Conservation (phyloP, 2,888 invertebrate species). For the Machimus rusticus region DNA sequence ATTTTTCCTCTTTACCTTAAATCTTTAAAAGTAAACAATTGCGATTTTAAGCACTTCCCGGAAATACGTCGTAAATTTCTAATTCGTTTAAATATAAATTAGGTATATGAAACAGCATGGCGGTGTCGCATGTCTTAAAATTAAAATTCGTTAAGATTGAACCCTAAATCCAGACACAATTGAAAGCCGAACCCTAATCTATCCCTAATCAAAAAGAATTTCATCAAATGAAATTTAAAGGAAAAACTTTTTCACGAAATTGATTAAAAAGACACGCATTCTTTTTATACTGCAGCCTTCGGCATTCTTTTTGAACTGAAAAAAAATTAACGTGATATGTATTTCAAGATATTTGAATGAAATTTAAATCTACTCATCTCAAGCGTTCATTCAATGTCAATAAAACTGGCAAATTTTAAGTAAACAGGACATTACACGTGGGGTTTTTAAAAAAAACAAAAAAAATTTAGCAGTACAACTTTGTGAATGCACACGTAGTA, state of each 20-base stretch:
- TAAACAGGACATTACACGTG: background rate
- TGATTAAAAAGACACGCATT: background rate
- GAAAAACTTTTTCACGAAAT: background rate
- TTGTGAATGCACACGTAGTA: background rate
- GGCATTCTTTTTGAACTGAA: background rate
- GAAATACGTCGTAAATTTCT: background rate
- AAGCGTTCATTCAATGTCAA: background rate
- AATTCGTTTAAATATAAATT: background rate
- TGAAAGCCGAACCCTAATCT: background rate
- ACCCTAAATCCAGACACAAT: background rate
- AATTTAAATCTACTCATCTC: background rate
- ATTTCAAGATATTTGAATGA: background rate
- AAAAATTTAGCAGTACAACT: background rate
- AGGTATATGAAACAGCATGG: background rate
- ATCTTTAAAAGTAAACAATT: background rate
- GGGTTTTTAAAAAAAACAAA: background rate
- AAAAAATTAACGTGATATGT: no score
- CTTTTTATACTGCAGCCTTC: background rate
- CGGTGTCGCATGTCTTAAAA: background rate
- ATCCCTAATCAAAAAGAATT: background rate
- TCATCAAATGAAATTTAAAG: background rate
- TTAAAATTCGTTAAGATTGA: background rate
- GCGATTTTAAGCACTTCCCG: background rate
- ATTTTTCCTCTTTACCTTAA: background rate
- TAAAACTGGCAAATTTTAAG: background rate